Evolutionary conservation across 2,797 vertebrate genomes (phyloP).

Genomic region (Parambassis ranga): DNA sequence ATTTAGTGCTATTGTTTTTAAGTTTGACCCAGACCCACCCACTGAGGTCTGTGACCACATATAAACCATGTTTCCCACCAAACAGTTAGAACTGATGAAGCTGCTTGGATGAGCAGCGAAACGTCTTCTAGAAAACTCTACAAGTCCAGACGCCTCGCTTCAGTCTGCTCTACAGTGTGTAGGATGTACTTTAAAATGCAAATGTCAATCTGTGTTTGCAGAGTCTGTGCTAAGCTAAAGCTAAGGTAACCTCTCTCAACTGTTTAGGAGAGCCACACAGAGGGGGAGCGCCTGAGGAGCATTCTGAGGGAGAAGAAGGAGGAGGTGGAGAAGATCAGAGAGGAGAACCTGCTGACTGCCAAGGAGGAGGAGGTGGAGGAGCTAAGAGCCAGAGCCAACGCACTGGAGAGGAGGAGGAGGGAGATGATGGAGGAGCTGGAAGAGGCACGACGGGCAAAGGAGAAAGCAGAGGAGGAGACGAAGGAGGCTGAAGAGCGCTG

Average conservation of each 20-base stretch:
- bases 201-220: no score
- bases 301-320: slow-evolving; percentile 56
- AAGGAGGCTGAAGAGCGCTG: slow-evolving; percentile 68
- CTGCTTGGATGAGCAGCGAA: no score
- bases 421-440: slow-evolving; percentile 51
- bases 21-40: no score
- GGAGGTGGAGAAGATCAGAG: slow-evolving; percentile 40
- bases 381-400: slow-evolving; percentile 38
- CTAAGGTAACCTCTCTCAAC: neutral
- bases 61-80: no score
- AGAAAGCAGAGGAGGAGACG: slow-evolving; percentile 30
- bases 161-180: no score
- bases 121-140: no score
- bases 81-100: no score
- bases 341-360: slow-evolving; percentile 25
- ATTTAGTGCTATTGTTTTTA: no score
- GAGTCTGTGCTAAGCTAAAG: neutral
- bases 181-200: no score
- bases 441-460: slow-evolving; percentile 9
- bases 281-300: slow-evolving; percentile 63
- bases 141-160: no score
- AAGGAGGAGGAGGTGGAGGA: slow-evolving; percentile 40
- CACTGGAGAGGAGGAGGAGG: slow-evolving; percentile 42
- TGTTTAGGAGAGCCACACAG: slow-evolving; percentile 60
- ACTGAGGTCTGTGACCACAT: no score